Evolutionary conservation across 2,113 vertebrate species (phyloP), one percentile per base, ranked within the genome.

Genomic region (Nanger granti): DNA sequence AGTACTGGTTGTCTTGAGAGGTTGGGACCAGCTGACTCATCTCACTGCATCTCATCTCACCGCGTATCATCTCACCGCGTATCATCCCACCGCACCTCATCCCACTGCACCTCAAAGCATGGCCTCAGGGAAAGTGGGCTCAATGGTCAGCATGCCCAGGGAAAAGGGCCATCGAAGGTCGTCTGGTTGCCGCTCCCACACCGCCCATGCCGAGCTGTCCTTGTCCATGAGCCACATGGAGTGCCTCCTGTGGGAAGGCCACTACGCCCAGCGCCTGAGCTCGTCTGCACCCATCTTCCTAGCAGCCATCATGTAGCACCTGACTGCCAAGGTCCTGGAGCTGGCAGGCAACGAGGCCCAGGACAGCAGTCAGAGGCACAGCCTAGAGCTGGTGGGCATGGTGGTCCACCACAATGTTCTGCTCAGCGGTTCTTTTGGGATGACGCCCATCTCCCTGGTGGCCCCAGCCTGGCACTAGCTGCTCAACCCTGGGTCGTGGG

Each of bases 201-300:
- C 98, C 0, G 1, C 90, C 52, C 91, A 97, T 24, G 99, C 99
- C 0, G 98, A 98, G 5, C 20, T 99, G 22, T 95, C 94, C n/a
- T 99, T 99, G 82, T 99, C 98, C 0, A 99, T 99, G 7, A 98
- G 98, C 28, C 98, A 98, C 1, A 55, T 99, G 91, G 98, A 99
- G 59, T 97, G 97, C 26, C 87, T 98, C 34, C 98, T 99, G 89
- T 97, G 52, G 15, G 98, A 96, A n/a, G 99, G 99, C 4, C 73
- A 94, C 95, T 99, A 98, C 0, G 88, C 98, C 0, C 3, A 93
- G 1, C 73, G 97, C 5, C 66, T 99, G 14, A 98, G 98, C 10
- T 31, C 20, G 0, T 98, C 98, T 0, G 85, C 99, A 0, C 64
- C 98, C 0, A 97, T 99, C 0, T 99, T 98, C 87, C 96, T 99